Evolutionary conservation across 2,888 invertebrate genomes (phyloP).

Genomic region (Lagria hirta): DNA sequence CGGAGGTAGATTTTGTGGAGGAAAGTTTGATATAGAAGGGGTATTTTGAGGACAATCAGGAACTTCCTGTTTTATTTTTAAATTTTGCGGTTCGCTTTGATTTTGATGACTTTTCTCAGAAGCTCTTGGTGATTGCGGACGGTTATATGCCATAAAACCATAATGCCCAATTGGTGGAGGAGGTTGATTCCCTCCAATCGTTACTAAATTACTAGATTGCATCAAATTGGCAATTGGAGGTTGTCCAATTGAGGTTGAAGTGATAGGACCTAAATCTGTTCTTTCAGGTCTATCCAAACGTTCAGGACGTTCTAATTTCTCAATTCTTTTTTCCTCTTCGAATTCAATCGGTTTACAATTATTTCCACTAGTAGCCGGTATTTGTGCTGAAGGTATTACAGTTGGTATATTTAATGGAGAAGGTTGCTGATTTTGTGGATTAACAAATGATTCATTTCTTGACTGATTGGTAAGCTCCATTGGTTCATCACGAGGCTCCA

Average conservation of each 20-base stretch:
- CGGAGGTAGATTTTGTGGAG: slow-evolving; percentile 11
- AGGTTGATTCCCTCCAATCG: slow-evolving; percentile 58
- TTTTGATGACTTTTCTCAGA: slow-evolving; percentile 25
- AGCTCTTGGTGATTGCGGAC: slow-evolving; percentile 53
- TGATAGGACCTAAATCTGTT: slow-evolving; percentile 31
- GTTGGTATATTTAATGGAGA: slow-evolving; percentile 50
- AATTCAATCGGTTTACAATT: slow-evolving; percentile 29
- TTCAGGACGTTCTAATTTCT: slow-evolving; percentile 45
- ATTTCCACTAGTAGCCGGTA: slow-evolving; percentile 31
- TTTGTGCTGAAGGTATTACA: slow-evolving; percentile 45
- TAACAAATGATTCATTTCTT: slow-evolving; percentile 25
- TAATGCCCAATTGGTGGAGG: slow-evolving; percentile 61
- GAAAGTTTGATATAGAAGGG: background rate
- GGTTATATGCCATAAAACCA: slow-evolving; percentile 58
- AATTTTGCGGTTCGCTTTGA: slow-evolving; percentile 68
- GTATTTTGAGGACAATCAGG: slow-evolving; percentile 50
- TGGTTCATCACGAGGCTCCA: slow-evolving; percentile 53
- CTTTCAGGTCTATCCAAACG: slow-evolving; percentile 39
- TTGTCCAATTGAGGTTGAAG: slow-evolving; percentile 55
- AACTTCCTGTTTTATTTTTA: slow-evolving; percentile 72
- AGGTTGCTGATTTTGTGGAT: slow-evolving; percentile 37
- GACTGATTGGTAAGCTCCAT: slow-evolving; percentile 50
- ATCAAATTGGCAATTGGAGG: slow-evolving; percentile 60
- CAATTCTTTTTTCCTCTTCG: slow-evolving; percentile 41
- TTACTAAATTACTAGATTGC: slow-evolving; percentile 62